Percentiles rank a stretch among this genome's conserved stretches.
phyloP scores from a whole-genome alignment of 2,888 invertebrate species.

The Lissonota sp. region DNA sequence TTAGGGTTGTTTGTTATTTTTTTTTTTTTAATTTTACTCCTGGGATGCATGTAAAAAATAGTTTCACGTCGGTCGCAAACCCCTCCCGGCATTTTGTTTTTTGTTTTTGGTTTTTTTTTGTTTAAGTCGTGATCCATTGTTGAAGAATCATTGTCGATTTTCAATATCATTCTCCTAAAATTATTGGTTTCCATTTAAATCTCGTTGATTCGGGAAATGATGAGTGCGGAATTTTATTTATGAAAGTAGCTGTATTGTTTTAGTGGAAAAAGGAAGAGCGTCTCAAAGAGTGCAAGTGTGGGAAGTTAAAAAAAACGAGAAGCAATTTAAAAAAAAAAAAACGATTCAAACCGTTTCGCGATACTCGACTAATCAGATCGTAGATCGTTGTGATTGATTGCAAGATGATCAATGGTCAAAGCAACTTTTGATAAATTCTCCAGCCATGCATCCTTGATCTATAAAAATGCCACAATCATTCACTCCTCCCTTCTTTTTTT shows the following conservation, averaged over 20 bases:
- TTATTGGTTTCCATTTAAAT: conserved; percentile 59
- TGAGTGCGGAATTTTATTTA: conserved; percentile 33
- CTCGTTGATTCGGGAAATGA: conserved; percentile 46
- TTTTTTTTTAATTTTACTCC: conserved; percentile 57
- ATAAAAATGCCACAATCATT: conserved; percentile 22
- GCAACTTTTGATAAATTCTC: conserved; percentile 22
- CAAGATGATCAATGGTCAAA: conserved; percentile 28
- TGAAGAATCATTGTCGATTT: conserved; percentile 57
- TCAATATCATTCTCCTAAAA: conserved; percentile 57
- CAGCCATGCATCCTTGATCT: conserved; percentile 43
- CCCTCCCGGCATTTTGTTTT: conserved; percentile 1
- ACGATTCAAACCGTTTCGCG: conserved; percentile 12
- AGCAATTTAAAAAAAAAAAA: not conserved
- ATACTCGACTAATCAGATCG: conserved; percentile 28
- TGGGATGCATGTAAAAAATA: conserved; percentile 65
- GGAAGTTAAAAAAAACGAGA: conserved; percentile 16
- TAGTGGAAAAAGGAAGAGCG: conserved; percentile 56
- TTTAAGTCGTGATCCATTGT: conserved; percentile 49
- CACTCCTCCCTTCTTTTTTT: not conserved
- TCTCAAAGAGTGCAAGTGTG: conserved; percentile 35
- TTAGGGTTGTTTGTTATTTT: not conserved
- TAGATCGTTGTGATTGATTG: conserved; percentile 18
- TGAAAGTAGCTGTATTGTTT: conserved; percentile 34
- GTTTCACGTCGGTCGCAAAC: conserved; percentile 58
- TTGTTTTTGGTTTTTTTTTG: conserved; percentile 15